phyloP scores from a whole-genome alignment of 2,797 vertebrate species.

The Tokudaia tokunoshimensis region DNA sequence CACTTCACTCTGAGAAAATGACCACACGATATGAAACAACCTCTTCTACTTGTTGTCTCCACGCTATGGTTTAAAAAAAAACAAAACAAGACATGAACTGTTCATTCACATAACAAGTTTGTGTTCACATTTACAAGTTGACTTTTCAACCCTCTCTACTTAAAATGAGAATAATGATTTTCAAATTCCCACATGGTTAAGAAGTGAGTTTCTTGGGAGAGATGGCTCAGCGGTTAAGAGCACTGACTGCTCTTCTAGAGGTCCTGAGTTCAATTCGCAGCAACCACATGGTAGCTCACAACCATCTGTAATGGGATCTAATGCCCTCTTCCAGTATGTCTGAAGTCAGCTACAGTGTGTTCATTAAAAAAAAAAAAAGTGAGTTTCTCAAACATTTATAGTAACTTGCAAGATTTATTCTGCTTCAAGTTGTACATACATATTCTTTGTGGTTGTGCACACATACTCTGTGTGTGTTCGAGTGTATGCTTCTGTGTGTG shows the following conservation, averaged over 20 bases:
- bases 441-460: not conserved
- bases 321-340: too few species aligned
- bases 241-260: too few species aligned
- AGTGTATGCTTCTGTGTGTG: not conserved
- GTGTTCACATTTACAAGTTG: constrained; percentile 4
- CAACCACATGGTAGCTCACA: too few species aligned
- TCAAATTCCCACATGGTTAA: not conserved
- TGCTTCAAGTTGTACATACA: not conserved
- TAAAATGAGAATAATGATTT: not conserved
- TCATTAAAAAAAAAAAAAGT: too few species aligned
- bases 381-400: constrained; percentile 22
- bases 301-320: too few species aligned
- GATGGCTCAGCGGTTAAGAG: too few species aligned
- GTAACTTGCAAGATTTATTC: not conserved
- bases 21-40: not conserved
- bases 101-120: not conserved
- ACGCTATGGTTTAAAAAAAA: not conserved
- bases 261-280: too few species aligned
- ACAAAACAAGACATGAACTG: not conserved
- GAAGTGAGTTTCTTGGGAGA: not conserved
- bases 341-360: too few species aligned
- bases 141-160: constrained; percentile 33
- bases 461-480: not conserved
- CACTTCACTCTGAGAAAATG: constrained; percentile 27
- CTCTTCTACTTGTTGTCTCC: not conserved